Percentiles rank a stretch among this genome's conserved stretches.
These are phyloP conservation scores for Gari tellinella DNA, from an alignment of 2,888 invertebrate genomes.

Conservation along the genomic window DNA sequence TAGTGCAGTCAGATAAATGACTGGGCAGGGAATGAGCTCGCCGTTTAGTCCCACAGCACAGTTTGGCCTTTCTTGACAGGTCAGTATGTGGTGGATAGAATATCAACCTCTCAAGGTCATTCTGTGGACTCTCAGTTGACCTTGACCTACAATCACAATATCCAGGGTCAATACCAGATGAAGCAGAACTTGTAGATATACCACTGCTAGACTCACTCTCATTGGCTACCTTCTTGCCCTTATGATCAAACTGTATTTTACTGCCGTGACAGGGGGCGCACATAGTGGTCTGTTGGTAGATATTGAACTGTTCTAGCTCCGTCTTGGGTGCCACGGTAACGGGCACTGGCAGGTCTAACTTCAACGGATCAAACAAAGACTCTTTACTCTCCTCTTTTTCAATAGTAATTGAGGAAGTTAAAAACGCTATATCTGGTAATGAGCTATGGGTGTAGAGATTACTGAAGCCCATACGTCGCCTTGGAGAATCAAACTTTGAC, in stretches of 20 bases:
- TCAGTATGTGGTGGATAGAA: conserved; percentile 79
- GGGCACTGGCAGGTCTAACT: conserved; percentile 62
- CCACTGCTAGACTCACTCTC: conserved; percentile 74
- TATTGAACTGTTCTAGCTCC: conserved; percentile 54
- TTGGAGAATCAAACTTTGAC: conserved; percentile 52
- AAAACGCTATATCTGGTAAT: conserved; percentile 77
- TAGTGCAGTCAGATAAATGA: conserved; percentile 42
- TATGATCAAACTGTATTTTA: conserved; percentile 5
- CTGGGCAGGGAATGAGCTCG: conserved; percentile 48
- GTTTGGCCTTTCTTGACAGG: conserved; percentile 32
- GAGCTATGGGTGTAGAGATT: conserved; percentile 74
- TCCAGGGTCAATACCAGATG: conserved; percentile 73
- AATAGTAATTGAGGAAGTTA: conserved; percentile 47
- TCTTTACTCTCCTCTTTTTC: conserved; percentile 57
- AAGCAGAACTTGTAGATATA: conserved; percentile 72
- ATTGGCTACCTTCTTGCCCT: background rate
- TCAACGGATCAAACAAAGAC: conserved; percentile 75
- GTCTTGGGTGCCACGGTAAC: conserved; percentile 62
- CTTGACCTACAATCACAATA: conserved; percentile 65
- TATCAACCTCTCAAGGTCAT: conserved; percentile 73
- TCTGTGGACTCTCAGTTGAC: conserved; percentile 60
- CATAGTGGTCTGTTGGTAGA: conserved; percentile 49
- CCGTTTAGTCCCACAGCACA: conserved; percentile 44
- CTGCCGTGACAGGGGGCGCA: too few relatives aligned
- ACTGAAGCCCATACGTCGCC: conserved; percentile 62